Base-by-base conservation (phyloP, 2,113 vertebrate species). In the Gavia stellata region DNA sequence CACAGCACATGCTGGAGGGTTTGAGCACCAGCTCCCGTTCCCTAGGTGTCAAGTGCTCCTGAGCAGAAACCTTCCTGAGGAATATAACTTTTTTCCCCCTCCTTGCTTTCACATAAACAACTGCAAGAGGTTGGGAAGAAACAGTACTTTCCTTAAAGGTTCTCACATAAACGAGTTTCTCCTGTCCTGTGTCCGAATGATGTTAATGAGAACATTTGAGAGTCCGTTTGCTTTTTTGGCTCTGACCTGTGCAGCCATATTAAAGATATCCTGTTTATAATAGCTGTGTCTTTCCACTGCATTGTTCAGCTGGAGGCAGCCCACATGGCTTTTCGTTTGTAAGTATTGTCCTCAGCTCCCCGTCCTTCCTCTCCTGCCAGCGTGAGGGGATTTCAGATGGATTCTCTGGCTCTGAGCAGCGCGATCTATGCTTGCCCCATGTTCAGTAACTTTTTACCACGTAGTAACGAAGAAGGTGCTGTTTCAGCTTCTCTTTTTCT, bases 201-300 rank as follows among this genome's bases (percentile, higher is more conserved):
- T 15, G 38, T 36, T 82, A 17, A 38, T 45, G 92, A 88, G 77
- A 56, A 42, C 15, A 0, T 65, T 78, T 44, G 92, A 77, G 50
- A 44, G 84, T 75, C 70, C 6, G 1, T 81, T 49, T 68, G 72
- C 55, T 74, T 89, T 89, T 90, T 97, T 97, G 96, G 94, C 94
- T 96, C 91, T 56, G 88, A 83, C 49, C 81, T n/a, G 58, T 50
- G 72, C 92, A 93, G 85, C 86, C 95, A 53, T 94, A 92, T 96
- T 96, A 88, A 96, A 96, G 84, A 96, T 93, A 96, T 96, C 96
- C 91, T 97, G 82, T 98, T 97, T 97, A 96, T 93, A 65, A 92
- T 14, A 95, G 81, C 80, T 17, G 0, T 84, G 90, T 81, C 80
- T 90, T 94, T 94, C 88, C 45, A 91, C 40, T 26, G 84, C 90